These are phyloP conservation scores for Microchrysa polita DNA, from an alignment of 2,888 invertebrate species.

Conservation along the genomic window DNA sequence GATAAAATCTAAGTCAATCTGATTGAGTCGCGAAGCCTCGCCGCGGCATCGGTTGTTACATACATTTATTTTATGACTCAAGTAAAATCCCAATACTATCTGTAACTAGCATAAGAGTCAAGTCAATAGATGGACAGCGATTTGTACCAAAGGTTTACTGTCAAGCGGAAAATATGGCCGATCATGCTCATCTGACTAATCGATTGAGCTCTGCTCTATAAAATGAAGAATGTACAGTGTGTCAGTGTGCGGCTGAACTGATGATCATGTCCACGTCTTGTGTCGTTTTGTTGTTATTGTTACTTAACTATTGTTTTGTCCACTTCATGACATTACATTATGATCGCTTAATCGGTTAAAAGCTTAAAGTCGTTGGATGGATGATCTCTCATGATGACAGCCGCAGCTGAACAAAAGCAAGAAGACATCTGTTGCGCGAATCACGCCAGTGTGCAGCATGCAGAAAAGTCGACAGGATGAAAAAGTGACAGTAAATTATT, in stretches of 20 bases:
- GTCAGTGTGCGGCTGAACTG: no score
- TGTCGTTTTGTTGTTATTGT: background rate
- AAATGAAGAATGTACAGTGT: background rate
- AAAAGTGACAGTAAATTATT: constrained; percentile 11
- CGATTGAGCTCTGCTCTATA: constrained; percentile 16
- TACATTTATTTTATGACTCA: background rate
- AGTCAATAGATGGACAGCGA: constrained; percentile 1
- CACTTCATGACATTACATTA: constrained; percentile 23
- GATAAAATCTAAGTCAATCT: constrained; percentile 37
- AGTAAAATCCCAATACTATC: background rate
- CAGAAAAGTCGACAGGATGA: background rate
- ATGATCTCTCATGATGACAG: constrained; percentile 10
- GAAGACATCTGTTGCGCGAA: background rate
- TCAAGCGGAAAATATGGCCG: constrained; percentile 34
- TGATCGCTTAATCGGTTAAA: constrained; percentile 19
- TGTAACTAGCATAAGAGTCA: background rate
- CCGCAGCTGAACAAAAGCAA: background rate
- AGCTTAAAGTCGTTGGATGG: no score
- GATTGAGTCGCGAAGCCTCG: background rate
- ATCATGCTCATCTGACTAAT: constrained; percentile 37
- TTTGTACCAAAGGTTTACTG: background rate
- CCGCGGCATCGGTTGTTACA: background rate
- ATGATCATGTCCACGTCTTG: background rate
- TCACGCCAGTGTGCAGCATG: no score
- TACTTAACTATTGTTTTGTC: constrained; percentile 17